Conservation (phyloP, 1,140 invertebrate species). For the Drosophila repletoides region DNA sequence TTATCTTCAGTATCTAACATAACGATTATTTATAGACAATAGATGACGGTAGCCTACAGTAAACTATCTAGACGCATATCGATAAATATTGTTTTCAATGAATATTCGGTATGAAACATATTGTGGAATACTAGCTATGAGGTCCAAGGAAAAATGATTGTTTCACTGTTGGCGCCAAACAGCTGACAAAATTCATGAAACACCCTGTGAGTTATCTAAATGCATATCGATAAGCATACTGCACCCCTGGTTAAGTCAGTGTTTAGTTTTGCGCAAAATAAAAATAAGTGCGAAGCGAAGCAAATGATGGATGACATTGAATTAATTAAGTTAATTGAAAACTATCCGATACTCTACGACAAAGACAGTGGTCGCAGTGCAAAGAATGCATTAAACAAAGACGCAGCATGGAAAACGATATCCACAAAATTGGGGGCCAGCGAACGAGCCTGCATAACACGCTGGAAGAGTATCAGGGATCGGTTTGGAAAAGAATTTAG, state of each 20-base stretch:
- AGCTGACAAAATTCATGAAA: too few species aligned
- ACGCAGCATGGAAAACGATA: conserved; percentile 68
- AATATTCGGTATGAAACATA: too few species aligned
- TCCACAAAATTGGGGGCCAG: conserved; percentile 56
- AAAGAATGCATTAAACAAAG: conserved; percentile 61
- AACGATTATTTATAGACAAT: too few species aligned
- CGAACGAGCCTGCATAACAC: conserved; percentile 70
- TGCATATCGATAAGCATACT: not conserved
- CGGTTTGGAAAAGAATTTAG: conserved; percentile 74
- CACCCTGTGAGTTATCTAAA: not conserved
- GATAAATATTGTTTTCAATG: too few species aligned
- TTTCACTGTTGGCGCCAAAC: too few species aligned
- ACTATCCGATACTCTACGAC: conserved; percentile 70
- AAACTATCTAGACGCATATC: too few species aligned
- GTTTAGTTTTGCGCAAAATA: conserved; percentile 2
- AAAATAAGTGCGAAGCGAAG: conserved; percentile 15
- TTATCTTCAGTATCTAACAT: too few species aligned
- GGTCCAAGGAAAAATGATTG: too few species aligned
- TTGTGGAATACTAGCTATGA: too few species aligned
- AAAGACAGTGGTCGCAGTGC: conserved; percentile 56
- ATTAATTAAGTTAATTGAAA: conserved; percentile 63
- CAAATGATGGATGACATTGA: conserved; percentile 58
- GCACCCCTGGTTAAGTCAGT: not conserved
- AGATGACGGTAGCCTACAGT: too few species aligned
- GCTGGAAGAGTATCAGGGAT: conserved; percentile 75